Evolutionary conservation across 2,113 vertebrate genomes (phyloP).

Genomic region (Hymenochirus boettgeri): DNA sequence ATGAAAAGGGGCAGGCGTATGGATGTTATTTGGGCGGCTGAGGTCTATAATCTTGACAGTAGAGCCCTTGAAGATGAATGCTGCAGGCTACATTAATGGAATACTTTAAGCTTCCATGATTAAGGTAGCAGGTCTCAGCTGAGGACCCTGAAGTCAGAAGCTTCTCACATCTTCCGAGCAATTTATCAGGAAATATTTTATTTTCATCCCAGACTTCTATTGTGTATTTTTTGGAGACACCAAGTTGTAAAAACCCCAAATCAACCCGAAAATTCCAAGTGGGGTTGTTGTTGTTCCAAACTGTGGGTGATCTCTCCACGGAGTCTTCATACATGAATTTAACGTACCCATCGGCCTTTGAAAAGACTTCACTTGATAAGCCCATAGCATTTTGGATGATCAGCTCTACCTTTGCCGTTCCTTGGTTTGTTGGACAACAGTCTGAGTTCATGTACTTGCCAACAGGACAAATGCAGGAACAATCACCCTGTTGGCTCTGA

Average conservation of each 20-base stretch:
- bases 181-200: conserved; percentile 63
- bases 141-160: conserved; percentile 41
- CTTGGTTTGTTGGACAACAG: conserved; percentile 69
- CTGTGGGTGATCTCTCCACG: conserved; percentile 37
- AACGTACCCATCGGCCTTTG: conserved; percentile 65
- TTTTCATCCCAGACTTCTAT: conserved; percentile 81
- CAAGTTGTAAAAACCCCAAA: conserved; percentile 53
- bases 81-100: conserved; percentile 53
- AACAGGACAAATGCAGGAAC: conserved; percentile 66
- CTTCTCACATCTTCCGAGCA: conserved; percentile 62
- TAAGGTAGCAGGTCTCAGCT: conserved; percentile 49
- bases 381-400: conserved; percentile 42
- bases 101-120: conserved; percentile 59
- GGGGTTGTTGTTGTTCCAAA: conserved; percentile 66
- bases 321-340: conserved; percentile 54
- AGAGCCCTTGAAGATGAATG: conserved; percentile 55
- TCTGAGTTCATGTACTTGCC: conserved; percentile 47
- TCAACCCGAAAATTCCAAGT: conserved; percentile 54
- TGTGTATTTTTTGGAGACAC: conserved; percentile 23
- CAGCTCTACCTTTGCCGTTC: conserved; percentile 62
- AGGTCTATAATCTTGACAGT: conserved; percentile 61
- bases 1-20: too few species aligned
- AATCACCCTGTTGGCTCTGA: conserved; percentile 52
- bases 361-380: conserved; percentile 64
- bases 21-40: not conserved